Conservation (phyloP, 2,113 vertebrate genomes). For the Barnardius zonarius region DNA sequence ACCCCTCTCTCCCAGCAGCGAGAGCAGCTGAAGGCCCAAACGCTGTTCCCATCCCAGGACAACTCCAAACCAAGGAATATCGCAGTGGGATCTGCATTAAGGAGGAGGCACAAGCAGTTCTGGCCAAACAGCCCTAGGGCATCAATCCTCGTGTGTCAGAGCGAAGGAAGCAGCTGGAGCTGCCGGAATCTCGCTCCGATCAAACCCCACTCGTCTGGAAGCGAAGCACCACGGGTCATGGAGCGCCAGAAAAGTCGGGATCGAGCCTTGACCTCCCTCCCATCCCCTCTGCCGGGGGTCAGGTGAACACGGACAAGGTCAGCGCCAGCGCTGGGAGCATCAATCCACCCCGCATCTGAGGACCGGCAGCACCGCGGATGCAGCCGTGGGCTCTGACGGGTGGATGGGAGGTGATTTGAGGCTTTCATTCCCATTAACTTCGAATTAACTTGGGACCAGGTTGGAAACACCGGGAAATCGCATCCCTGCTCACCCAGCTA, state of each 20-base stretch:
- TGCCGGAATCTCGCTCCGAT: accelerated
- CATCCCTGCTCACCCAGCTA: neutral
- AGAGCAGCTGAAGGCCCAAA: neutral
- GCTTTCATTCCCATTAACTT: neutral
- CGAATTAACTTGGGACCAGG: neutral
- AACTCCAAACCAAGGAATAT: accelerated
- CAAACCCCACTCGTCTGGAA: neutral
- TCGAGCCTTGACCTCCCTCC: neutral
- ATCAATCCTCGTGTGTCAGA: accelerated
- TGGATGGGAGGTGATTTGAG: neutral
- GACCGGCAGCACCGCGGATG: accelerated
- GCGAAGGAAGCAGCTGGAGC: neutral
- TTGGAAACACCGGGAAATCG: neutral
- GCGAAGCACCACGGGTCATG: accelerated
- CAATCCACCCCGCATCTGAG: accelerated
- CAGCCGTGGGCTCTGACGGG: neutral
- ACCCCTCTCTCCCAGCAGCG: neutral
- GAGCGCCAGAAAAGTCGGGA: neutral
- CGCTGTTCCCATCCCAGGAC: accelerated
- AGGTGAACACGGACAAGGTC: accelerated
- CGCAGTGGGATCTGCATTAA: accelerated
- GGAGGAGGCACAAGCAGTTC: neutral
- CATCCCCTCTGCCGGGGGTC: accelerated
- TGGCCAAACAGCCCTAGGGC: accelerated
- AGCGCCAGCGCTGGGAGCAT: neutral